Base-by-base conservation (phyloP, 2,888 invertebrate species). In the Aspidiotus rigidus region DNA sequence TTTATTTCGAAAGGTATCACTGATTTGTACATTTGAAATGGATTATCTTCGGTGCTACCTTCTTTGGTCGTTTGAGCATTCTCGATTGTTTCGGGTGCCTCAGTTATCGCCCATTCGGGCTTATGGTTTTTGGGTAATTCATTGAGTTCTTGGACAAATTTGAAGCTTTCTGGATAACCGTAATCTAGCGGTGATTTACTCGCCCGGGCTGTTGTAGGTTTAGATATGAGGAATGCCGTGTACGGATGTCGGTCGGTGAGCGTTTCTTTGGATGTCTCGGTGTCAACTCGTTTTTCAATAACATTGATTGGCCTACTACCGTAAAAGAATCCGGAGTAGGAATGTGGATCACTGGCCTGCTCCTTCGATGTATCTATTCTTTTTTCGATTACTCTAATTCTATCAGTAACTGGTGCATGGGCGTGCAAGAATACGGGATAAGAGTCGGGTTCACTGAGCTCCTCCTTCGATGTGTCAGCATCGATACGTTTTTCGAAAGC, bases 21-120 rank as follows among this genome's bases (percentile, higher is more conserved):
- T 7, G 62, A 62, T 28, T 69, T 62, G 57, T 62, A 69, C 69
- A 69, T 69, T 28, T 69, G 62, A 16, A 69, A 69, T 11, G 69
- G 69, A 39, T 69, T 49, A 10, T 40, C 15, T 55, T 54, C 55
- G 13, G 64, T 64, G 8, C 55, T 17, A 15, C 49, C 28, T 44
- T 17, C 53, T 11, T 3, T 49, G 11, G 13, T 44, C 28, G 42
- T 41, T 62, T 41, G 11, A n/a, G n/a, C 41, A 54, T 55, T 59
- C 28, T 59, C 59, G 13, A 28, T 10, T 1, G 59, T 15, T 10
- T 69, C 69, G 10, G 49, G 49, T 9, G 39, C 16, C 9, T 69
- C 69, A 9, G 61, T 42, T 28, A 61, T 0, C 16, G 62, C 55
- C 69, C 69, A 69, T 7, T 69, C 63, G 11, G 69, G 69, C 42